Conservation (phyloP, 2,888 invertebrate genomes). For the Plagodis dolabraria region DNA sequence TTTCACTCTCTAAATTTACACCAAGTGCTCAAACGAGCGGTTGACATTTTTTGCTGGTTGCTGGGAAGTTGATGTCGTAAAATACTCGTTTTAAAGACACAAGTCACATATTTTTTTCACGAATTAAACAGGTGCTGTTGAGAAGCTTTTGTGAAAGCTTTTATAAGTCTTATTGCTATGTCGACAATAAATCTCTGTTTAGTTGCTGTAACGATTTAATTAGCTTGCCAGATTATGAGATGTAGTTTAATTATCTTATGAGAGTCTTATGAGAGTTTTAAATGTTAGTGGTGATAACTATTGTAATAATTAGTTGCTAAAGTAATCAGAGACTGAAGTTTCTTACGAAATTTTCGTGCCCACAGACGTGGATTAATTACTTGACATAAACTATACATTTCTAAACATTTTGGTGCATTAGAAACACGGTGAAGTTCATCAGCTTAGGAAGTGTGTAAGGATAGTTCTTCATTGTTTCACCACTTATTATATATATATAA, state of each 20-base stretch:
- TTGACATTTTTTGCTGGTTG: conserved; percentile 64
- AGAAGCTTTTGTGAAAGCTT: conserved; percentile 20
- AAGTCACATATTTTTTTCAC: conserved; percentile 17
- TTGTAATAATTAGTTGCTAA: conserved; percentile 1
- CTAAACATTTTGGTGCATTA: too few relatives aligned
- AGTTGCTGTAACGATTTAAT: conserved; percentile 5
- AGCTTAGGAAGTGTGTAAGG: too few relatives aligned
- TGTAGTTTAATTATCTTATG: too few relatives aligned
- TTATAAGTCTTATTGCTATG: conserved; percentile 8
- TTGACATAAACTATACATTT: too few relatives aligned
- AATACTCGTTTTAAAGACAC: conserved; percentile 41
- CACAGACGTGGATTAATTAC: too few relatives aligned
- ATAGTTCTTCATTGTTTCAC: too few relatives aligned
- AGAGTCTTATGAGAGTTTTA: too few relatives aligned
- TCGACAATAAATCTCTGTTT: conserved; percentile 2
- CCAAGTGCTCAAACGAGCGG: conserved; percentile 59
- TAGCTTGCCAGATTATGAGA: conserved; percentile 6
- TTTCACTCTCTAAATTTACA: conserved; percentile 71
- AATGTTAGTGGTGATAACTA: too few relatives aligned
- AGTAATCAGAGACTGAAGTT: neutral
- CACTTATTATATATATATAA: too few relatives aligned
- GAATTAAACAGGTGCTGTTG: conserved; percentile 14
- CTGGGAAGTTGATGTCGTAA: conserved; percentile 47
- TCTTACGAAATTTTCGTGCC: too few relatives aligned
- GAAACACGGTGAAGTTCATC: too few relatives aligned